phyloP scores from a whole-genome alignment of 2,888 invertebrate genomes.

The Cantharis flavilabris region DNA sequence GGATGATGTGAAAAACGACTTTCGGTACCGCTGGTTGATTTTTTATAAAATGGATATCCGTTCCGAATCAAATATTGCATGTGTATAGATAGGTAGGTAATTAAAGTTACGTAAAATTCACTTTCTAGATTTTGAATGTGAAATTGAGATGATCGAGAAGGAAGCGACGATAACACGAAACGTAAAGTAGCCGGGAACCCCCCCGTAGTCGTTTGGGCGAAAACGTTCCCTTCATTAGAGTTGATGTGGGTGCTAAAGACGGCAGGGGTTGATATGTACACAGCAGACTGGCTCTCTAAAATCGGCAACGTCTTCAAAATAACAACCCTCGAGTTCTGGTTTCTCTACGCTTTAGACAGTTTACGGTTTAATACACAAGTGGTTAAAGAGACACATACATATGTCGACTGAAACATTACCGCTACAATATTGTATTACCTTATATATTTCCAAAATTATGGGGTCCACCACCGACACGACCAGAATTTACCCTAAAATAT shows the following conservation, averaged over 20 bases:
- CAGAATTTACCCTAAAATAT: neutral
- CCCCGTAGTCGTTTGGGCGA: conserved; percentile 23
- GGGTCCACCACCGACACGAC: neutral
- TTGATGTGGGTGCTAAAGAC: conserved; percentile 20
- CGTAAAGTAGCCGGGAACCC: conserved; percentile 24
- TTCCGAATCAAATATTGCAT: neutral
- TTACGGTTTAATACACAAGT: conserved; percentile 20
- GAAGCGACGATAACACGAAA: neutral
- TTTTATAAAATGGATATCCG: neutral
- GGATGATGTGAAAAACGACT: neutral
- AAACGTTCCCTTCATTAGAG: conserved; percentile 28
- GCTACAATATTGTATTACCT: conserved; percentile 1
- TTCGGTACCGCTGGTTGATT: neutral
- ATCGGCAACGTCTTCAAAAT: conserved; percentile 19
- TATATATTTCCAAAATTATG: neutral
- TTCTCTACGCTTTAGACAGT: conserved; percentile 2
- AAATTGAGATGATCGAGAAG: neutral
- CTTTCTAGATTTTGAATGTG: neutral
- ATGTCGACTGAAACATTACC: conserved; percentile 5
- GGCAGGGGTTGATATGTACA: conserved; percentile 12
- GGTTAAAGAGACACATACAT: conserved; percentile 16
- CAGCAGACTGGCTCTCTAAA: conserved; percentile 21
- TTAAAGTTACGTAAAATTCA: neutral
- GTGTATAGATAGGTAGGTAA: neutral
- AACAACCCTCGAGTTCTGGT: conserved; percentile 21